A percentile compares a stretch with the other conserved stretches of the same genome.
Conservation (phyloP, 2,888 invertebrate species). For the Nesidiocoris tenuis region DNA sequence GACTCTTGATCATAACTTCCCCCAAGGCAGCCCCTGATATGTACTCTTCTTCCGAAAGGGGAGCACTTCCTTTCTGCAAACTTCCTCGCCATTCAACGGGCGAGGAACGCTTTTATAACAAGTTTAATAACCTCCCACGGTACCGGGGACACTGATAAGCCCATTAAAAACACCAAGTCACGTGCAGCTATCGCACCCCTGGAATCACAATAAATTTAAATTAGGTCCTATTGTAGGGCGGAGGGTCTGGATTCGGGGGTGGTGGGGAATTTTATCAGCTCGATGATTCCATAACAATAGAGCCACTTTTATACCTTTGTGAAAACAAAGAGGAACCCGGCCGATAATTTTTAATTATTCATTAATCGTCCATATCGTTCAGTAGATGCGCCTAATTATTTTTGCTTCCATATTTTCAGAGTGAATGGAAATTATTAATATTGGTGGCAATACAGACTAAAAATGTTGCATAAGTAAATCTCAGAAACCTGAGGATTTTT, state of each 20-base stretch:
- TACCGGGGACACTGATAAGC: constrained; percentile 27
- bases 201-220: constrained; percentile 38
- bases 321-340: constrained; percentile 4
- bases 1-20: constrained; percentile 1
- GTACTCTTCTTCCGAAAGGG: background rate
- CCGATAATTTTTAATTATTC: constrained; percentile 29
- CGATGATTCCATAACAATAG: constrained; percentile 17
- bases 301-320: constrained; percentile 24
- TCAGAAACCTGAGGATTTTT: too few species aligned
- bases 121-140: constrained; percentile 39
- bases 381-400: too few species aligned
- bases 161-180: constrained; percentile 38
- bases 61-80: constrained; percentile 2
- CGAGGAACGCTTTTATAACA: constrained; percentile 25
- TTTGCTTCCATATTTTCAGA: too few species aligned
- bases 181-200: constrained; percentile 32
- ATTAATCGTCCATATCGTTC: too few species aligned
- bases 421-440: too few species aligned
- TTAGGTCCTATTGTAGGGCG: constrained; percentile 27
- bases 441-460: too few species aligned
- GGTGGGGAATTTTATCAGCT: constrained; percentile 4
- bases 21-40: background rate
- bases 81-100: background rate
- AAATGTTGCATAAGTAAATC: too few species aligned
- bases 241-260: background rate